Base-by-base conservation (phyloP, 2,113 vertebrate species). In the Platichthys stellatus region DNA sequence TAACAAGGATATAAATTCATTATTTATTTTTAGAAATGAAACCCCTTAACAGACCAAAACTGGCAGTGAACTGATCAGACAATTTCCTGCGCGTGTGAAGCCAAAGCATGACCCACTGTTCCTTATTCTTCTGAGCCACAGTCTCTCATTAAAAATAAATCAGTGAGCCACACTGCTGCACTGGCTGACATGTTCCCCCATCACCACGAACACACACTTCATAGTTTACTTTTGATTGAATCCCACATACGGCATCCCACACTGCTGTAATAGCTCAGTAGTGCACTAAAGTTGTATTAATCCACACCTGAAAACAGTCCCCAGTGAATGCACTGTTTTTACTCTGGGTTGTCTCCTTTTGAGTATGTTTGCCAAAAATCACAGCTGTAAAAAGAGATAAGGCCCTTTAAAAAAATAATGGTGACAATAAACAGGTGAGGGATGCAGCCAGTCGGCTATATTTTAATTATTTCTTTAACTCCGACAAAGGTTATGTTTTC, bases 261-360 rank as follows among this genome's bases (percentile, higher is more conserved):
- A 15, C 28, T 69, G 31, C 26, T 69, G 17, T n/a, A 74, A 38
- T 21, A 35, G 14, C 26, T 61, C 21, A 13, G 1, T 18, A 56
- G 23, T 6, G 23, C 28, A 28, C 4, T 23, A 13, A 54, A 28
- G 14, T 21, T 57, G 51, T 23, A 63, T 77, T 60, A 51, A 51
- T 72, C 62, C 3, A 2, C 43, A 51, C 7, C 62, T 59, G 68
- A 72, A 72, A 59, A 58, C 14, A 24, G 38, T 49, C 53, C 35
- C n/a, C 10, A 40, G 45, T 2, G 60, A 71, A 65, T 17, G 17
- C 17, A 28, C 15, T 2, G 15, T 57, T 60, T 64, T 60, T 49
- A 49, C 23, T 65, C 7, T 61, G 20, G 13, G 40, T 43, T 43
- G 40, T 17, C 47, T 15, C 15, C 57, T 3, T n/a, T 31, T 65